Evolutionary conservation across 2,797 vertebrate species (phyloP).

Genomic region (Pogoniulus pusillus): DNA sequence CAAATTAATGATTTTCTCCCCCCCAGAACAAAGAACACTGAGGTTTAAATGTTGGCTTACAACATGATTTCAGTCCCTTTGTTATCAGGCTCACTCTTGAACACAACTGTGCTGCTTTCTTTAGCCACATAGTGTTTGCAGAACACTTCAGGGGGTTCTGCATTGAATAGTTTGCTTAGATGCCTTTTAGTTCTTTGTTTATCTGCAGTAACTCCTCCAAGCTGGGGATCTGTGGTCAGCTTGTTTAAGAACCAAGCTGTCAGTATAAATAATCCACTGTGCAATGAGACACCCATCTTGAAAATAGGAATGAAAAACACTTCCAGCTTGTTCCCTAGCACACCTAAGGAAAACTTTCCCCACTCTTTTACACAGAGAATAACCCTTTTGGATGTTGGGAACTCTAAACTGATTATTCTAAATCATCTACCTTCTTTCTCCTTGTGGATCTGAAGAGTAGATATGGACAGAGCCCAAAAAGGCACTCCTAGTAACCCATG

Average conservation of each 20-base stretch:
- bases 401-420: background rate
- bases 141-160: background rate
- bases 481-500: background rate
- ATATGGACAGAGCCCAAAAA: background rate
- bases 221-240: background rate
- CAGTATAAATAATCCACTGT: background rate
- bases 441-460: background rate
- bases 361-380: background rate
- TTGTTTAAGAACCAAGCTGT: conserved; percentile 8
- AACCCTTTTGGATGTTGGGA: background rate
- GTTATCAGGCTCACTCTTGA: background rate
- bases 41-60: background rate
- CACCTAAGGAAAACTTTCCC: background rate
- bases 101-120: background rate
- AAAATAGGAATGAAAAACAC: background rate
- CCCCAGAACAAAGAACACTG: background rate
- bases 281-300: background rate
- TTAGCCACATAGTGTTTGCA: background rate
- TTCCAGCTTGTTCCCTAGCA: background rate
- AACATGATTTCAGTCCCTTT: background rate
- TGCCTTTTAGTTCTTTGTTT: background rate
- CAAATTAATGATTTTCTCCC: background rate
- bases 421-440: background rate
- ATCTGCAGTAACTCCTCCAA: conserved; percentile 4
- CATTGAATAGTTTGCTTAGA: background rate